A percentile compares a stretch with the other conserved stretches of the same genome.
Conservation (phyloP, 2,888 invertebrate genomes). For the Aspidiotus rigidus region DNA sequence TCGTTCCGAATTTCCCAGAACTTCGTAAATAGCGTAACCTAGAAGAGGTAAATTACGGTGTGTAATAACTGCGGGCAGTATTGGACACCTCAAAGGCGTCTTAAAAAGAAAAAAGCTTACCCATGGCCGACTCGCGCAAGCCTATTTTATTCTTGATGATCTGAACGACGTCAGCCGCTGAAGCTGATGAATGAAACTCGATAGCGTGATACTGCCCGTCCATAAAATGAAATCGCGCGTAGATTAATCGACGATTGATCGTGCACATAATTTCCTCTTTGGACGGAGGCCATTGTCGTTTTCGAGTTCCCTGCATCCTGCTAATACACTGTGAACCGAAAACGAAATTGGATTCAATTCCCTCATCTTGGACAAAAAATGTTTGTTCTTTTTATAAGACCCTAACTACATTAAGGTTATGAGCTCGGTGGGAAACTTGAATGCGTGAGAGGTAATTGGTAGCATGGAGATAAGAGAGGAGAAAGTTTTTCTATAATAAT, state of each 20-base stretch:
- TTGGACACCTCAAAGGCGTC: not conserved
- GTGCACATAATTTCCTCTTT: constrained; percentile 87
- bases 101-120: constrained; percentile 42
- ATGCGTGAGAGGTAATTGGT: no score
- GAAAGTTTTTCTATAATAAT: no score
- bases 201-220: constrained; percentile 91
- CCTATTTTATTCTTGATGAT: constrained; percentile 85
- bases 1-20: constrained; percentile 75
- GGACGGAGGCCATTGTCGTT: constrained; percentile 83
- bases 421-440: no score
- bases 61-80: not conserved
- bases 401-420: no score
- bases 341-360: not conserved
- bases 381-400: not conserved
- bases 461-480: no score
- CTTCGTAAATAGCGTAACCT: constrained; percentile 90
- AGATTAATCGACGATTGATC: constrained; percentile 79
- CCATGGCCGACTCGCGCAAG: constrained; percentile 63
- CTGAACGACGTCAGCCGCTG: constrained; percentile 78
- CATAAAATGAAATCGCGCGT: constrained; percentile 82
- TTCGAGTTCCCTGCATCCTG: constrained; percentile 62
- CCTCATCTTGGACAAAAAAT: not conserved
- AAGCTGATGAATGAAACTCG: constrained; percentile 89
- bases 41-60: constrained; percentile 30
- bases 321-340: constrained; percentile 52